These are phyloP conservation scores for Nemotelus nigrinus DNA, from an alignment of 2,888 invertebrate species.

Conservation along the genomic window DNA sequence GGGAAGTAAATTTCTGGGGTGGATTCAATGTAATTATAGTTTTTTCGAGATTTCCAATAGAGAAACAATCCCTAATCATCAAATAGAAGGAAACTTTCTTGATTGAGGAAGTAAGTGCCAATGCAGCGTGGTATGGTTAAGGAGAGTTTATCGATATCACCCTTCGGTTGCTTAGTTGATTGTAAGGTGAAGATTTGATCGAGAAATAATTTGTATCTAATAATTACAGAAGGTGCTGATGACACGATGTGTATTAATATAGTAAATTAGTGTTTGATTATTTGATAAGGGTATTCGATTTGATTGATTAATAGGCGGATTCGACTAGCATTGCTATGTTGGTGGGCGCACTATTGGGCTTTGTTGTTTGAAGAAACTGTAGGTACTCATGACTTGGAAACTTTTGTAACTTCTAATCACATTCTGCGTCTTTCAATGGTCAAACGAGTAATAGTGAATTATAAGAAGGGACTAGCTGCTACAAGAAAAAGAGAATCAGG, in stretches of 20 bases:
- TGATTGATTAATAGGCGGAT: too few relatives aligned
- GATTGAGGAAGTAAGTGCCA: not conserved
- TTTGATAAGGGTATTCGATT: too few relatives aligned
- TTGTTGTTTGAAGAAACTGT: too few relatives aligned
- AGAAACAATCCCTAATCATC: not conserved
- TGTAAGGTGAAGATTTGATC: constrained; percentile 23
- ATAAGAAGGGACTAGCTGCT: too few relatives aligned
- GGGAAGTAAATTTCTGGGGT: constrained; percentile 50
- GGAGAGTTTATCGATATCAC: constrained; percentile 4
- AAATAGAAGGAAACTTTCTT: not conserved
- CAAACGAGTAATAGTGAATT: too few relatives aligned
- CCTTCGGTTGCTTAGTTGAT: not conserved
- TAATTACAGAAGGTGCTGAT: constrained; percentile 50
- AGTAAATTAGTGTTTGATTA: constrained; percentile 7
- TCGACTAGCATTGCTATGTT: too few relatives aligned
- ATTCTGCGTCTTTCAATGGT: too few relatives aligned
- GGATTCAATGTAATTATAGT: constrained; percentile 48
- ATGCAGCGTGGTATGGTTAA: too few relatives aligned
- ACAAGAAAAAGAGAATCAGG: too few relatives aligned
- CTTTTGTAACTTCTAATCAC: too few relatives aligned
- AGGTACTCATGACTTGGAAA: too few relatives aligned
- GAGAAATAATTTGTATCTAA: constrained; percentile 47
- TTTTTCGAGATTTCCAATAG: not conserved
- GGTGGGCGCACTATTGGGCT: too few relatives aligned
- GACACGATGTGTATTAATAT: not conserved